Percentiles rank a stretch among this genome's conserved stretches.
phyloP scores from a whole-genome alignment of 1,140 invertebrate genomes.

The Homarus americanus region DNA sequence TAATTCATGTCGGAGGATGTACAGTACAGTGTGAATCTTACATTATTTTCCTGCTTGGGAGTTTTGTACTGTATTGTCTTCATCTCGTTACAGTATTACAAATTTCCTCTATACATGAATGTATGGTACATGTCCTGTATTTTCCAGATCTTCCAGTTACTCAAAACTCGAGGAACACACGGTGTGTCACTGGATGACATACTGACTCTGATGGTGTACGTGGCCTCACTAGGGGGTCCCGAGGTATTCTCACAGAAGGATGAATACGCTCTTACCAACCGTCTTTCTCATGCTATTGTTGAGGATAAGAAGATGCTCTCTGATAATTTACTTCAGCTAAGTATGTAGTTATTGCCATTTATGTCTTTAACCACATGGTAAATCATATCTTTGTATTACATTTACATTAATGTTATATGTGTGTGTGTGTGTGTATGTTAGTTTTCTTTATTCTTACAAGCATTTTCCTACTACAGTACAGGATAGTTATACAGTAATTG shows the following conservation, averaged over 20 bases:
- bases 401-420: too few species aligned
- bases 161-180: slow-evolving; percentile 81
- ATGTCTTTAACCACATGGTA: too few species aligned
- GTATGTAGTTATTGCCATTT: slow-evolving; percentile 38
- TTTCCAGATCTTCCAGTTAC: slow-evolving; percentile 79
- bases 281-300: slow-evolving; percentile 81
- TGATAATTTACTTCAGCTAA: slow-evolving; percentile 47
- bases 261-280: slow-evolving; percentile 80
- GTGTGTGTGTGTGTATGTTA: too few species aligned
- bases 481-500: too few species aligned
- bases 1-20: too few species aligned
- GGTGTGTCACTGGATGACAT: slow-evolving; percentile 82
- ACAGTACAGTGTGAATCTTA: too few species aligned
- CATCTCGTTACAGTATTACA: not conserved
- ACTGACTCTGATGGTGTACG: slow-evolving; percentile 81
- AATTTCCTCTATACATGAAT: too few species aligned
- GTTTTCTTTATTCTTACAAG: too few species aligned
- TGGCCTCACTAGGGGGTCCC: slow-evolving; percentile 83
- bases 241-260: slow-evolving; percentile 77
- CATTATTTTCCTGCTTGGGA: not conserved
- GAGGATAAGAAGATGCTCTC: slow-evolving; percentile 79
- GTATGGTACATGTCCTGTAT: too few species aligned
- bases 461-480: too few species aligned
- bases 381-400: too few species aligned
- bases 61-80: not conserved